Evolutionary conservation across 1,140 invertebrate species (phyloP), one percentile per base, ranked within the genome.

Genomic region (Drosophila sucinea): DNA sequence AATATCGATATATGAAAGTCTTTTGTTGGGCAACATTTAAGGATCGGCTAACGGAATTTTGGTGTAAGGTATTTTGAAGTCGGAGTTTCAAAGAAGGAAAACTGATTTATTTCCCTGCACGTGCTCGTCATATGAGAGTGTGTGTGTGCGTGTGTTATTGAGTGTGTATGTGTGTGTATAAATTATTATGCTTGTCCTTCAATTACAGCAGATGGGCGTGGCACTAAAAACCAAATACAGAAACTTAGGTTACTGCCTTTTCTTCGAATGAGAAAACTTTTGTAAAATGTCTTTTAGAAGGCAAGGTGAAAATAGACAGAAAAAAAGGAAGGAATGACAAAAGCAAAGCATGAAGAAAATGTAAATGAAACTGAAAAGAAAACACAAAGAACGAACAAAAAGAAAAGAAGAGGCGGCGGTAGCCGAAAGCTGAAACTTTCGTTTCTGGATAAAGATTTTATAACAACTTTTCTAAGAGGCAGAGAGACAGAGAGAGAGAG

Each of bases 151-250:
- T 40, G 47, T 11, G 25, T 55, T n/a, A 1, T 23, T 62, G 33
- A 3, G 40, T 25, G 30, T 2, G 8, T 33, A 2, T 62, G 17
- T 32, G 17, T 65, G 71, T 74, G 70, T 56, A 67, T 75, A 71
- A 75, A 61, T 74, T 67, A 58, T 63, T 54, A 41, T 47, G 8
- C 30, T 73, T 73, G 70, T 69, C 73, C 57, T 68, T 68, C 58
- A 74, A 57, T 75, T 68, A 68, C 23, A 51, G 23, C 23, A 6
- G 67, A 57, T 67, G 64, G 73, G 73, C 58, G 71, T 76, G 73
- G 64, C 73, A 63, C 23, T 41, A 17, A 32, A 56, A 56, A 56
- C 11, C 11, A 4, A 51, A 51, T 7, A 25, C 17, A 51, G 23
- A 51, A 58, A 58, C 32, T 58, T 38, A 23, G 56, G 55, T 38